phyloP scores from a whole-genome alignment of 2,888 invertebrate species.

The Phalangium opilio region DNA sequence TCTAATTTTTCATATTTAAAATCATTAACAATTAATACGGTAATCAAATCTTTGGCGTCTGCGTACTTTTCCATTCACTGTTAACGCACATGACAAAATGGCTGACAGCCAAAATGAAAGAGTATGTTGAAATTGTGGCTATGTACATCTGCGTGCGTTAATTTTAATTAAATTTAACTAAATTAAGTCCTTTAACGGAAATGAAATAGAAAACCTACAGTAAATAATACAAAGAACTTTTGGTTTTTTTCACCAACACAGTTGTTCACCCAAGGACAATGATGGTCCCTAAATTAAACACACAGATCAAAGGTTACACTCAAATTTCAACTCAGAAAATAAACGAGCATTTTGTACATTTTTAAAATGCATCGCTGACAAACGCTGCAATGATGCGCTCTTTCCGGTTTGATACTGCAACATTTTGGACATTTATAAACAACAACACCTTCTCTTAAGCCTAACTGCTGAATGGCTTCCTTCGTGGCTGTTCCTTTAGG shows the following conservation, averaged over 20 bases:
- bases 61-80: slow-evolving; percentile 73
- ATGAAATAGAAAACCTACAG: slow-evolving; percentile 42
- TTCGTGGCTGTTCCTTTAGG: slow-evolving; percentile 90
- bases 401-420: slow-evolving; percentile 85
- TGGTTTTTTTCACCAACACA: slow-evolving; percentile 99
- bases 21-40: not conserved
- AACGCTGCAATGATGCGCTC: slow-evolving; percentile 91
- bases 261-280: slow-evolving; percentile 96
- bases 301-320: not conserved
- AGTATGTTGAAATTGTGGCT: slow-evolving; percentile 87
- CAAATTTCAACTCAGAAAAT: not conserved
- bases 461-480: slow-evolving; percentile 87
- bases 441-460: slow-evolving; percentile 75
- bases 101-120: slow-evolving; percentile 74
- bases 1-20: too few relatives aligned
- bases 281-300: slow-evolving; percentile 32
- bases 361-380: slow-evolving; percentile 72
- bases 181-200: too few relatives aligned
- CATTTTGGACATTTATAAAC: slow-evolving; percentile 93
- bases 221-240: slow-evolving; percentile 96
- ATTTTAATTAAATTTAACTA: too few relatives aligned
- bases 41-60: too few relatives aligned
- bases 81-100: slow-evolving; percentile 87
- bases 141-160: slow-evolving; percentile 78
- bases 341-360: slow-evolving; percentile 50